A percentile compares a stretch with the other conserved stretches of the same genome.
Evolutionary conservation across 1,140 invertebrate species (phyloP).

Genomic region (Ostrea denselamellosa): DNA sequence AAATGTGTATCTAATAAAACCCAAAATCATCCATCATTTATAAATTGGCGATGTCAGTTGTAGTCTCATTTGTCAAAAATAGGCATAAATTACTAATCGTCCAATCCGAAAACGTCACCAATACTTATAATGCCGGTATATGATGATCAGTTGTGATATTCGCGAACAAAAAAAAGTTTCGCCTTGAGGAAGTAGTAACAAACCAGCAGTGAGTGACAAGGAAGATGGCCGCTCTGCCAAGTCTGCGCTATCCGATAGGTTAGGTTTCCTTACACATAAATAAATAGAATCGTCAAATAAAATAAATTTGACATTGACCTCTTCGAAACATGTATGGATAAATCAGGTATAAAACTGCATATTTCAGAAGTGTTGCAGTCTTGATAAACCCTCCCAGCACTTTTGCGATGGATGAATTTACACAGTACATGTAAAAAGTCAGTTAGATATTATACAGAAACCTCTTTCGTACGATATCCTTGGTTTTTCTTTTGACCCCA

Average conservation of each 20-base stretch:
- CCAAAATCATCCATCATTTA: neutral
- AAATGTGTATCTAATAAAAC: neutral
- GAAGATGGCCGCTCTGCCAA: neutral
- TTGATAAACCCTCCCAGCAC: too few species aligned
- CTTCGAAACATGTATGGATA: neutral
- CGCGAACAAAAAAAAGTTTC: conserved; percentile 3
- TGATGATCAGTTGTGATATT: neutral
- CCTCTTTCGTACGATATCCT: too few species aligned
- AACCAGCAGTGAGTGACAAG: neutral
- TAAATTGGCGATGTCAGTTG: neutral
- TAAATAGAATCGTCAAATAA: neutral
- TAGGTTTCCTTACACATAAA: neutral
- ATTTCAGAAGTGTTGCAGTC: too few species aligned
- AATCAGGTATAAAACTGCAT: neutral
- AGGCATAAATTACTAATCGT: neutral
- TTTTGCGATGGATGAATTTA: too few species aligned
- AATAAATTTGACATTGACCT: neutral
- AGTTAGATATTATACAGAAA: too few species aligned
- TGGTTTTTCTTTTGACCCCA: too few species aligned
- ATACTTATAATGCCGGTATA: neutral
- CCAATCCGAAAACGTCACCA: neutral
- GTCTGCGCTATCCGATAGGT: neutral
- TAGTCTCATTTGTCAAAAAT: neutral
- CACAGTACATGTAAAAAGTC: too few species aligned
- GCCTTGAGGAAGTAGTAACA: neutral